Evolutionary conservation across 2,113 vertebrate species (phyloP).

Genomic region (Synchiropus splendidus): DNA sequence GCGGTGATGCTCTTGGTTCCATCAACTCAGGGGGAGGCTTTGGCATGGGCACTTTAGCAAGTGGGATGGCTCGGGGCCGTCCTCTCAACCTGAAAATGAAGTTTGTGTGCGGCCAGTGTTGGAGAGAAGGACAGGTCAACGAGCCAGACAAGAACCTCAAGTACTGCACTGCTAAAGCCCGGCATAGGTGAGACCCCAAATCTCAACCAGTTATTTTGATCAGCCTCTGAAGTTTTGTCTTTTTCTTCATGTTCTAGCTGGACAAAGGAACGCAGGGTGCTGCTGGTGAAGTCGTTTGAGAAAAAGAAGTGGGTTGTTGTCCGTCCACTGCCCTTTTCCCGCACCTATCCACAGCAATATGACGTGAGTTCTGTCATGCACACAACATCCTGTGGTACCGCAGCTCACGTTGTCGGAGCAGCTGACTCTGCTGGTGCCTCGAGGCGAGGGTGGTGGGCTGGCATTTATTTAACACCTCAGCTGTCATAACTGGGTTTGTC

Average conservation of each 20-base stretch:
- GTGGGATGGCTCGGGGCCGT: slow-evolving; percentile 32
- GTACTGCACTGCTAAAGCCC: slow-evolving; percentile 95
- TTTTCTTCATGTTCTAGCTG: slow-evolving; percentile 67
- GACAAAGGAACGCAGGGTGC: slow-evolving; percentile 91
- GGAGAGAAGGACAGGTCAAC: slow-evolving; percentile 92
- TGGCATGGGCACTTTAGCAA: slow-evolving; percentile 44
- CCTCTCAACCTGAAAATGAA: slow-evolving; percentile 89
- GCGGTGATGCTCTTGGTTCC: slow-evolving; percentile 34
- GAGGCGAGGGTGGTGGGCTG: slow-evolving; percentile 4
- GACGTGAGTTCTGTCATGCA: slow-evolving; percentile 70
- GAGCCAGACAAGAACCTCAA: slow-evolving; percentile 96
- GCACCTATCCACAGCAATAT: slow-evolving; percentile 93
- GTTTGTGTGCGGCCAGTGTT: slow-evolving; percentile 97
- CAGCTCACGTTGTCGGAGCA: slow-evolving; percentile 12
- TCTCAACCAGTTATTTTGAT: too few relatives aligned
- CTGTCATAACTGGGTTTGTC: too few relatives aligned
- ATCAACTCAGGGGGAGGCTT: slow-evolving; percentile 32
- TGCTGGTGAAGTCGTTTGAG: slow-evolving; percentile 94
- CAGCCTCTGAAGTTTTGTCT: too few relatives aligned
- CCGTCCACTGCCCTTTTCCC: slow-evolving; percentile 87
- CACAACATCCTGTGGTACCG: neutral
- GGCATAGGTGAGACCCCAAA: slow-evolving; percentile 74
- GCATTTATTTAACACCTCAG: neutral
- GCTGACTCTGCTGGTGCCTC: slow-evolving; percentile 5
- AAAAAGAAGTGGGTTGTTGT: slow-evolving; percentile 98